phyloP scores from a whole-genome alignment of 2,888 invertebrate species.

The Sussaba pulchella region DNA sequence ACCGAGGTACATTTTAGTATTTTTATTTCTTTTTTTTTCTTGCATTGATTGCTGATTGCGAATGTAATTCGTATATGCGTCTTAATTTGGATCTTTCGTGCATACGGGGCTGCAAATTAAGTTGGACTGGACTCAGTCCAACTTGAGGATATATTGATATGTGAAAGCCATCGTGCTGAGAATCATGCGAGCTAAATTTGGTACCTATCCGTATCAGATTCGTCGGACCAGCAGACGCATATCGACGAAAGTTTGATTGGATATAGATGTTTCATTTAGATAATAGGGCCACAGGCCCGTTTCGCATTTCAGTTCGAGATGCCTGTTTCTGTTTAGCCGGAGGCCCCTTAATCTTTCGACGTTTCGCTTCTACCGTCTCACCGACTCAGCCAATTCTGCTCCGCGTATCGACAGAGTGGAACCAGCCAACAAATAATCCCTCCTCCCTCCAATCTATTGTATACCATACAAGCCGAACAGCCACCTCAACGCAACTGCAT shows the following conservation, averaged over 20 bases:
- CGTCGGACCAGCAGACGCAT: conserved; percentile 45
- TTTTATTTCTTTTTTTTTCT: conserved; percentile 17
- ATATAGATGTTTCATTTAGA: conserved; percentile 68
- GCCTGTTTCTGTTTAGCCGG: conserved; percentile 38
- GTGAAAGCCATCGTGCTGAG: neutral
- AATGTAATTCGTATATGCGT: conserved; percentile 22
- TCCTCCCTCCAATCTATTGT: neutral
- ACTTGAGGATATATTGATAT: neutral
- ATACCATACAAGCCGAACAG: neutral
- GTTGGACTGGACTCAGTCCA: neutral
- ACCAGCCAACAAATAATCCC: conserved; percentile 25
- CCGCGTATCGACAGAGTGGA: conserved; percentile 30
- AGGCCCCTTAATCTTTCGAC: neutral
- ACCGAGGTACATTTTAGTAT: conserved; percentile 40
- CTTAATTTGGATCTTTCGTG: conserved; percentile 31
- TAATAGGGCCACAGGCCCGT: conserved; percentile 52
- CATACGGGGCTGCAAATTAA: neutral
- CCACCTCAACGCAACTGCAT: conserved; percentile 5
- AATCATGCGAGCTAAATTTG: conserved; percentile 27
- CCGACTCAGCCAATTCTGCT: conserved; percentile 32
- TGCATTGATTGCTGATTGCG: conserved; percentile 6
- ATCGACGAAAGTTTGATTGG: conserved; percentile 69
- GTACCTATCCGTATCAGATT: conserved; percentile 36
- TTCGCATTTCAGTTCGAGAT: conserved; percentile 30
- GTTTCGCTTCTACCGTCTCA: neutral